These are phyloP conservation scores for Nasonia oneida DNA, from an alignment of 2,888 invertebrate genomes.

Conservation along the genomic window DNA sequence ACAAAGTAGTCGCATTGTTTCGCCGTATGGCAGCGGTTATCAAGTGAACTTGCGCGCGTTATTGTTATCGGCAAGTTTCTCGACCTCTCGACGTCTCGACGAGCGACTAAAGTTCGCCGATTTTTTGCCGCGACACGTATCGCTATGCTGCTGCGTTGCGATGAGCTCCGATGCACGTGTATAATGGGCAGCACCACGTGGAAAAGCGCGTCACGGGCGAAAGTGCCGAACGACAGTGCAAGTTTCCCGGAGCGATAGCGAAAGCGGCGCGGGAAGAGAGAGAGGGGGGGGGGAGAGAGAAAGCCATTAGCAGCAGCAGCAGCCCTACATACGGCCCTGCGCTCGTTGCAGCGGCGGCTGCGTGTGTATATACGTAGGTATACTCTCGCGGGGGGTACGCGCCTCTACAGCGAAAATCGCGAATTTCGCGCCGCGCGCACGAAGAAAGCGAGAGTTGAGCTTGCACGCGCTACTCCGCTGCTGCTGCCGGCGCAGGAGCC, in stretches of 20 bases:
- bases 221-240: slow-evolving; percentile 76
- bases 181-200: slow-evolving; percentile 42
- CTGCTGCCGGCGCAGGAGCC: slow-evolving; percentile 34
- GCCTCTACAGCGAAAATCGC: slow-evolving; percentile 14
- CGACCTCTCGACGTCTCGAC: slow-evolving; percentile 72
- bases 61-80: slow-evolving; percentile 66
- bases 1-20: slow-evolving; percentile 28
- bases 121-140: no score
- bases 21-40: not conserved
- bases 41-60: slow-evolving; percentile 65
- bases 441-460: slow-evolving; percentile 62
- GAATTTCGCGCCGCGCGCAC: slow-evolving; percentile 38
- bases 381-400: not conserved
- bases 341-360: not conserved
- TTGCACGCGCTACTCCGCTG: slow-evolving; percentile 22
- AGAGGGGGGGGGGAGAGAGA: not conserved
- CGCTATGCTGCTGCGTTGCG: not conserved
- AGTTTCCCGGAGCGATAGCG: slow-evolving; percentile 75
- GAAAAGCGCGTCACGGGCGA: slow-evolving; percentile 69
- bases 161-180: not conserved
- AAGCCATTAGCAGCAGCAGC: slow-evolving; percentile 54
- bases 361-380: not conserved
- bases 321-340: slow-evolving; percentile 25
- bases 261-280: slow-evolving; percentile 67
- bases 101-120: slow-evolving; percentile 74